Percentiles rank a stretch among this genome's conserved stretches.
Conservation (phyloP, 2,113 vertebrate genomes). For the Percina caprodes region DNA sequence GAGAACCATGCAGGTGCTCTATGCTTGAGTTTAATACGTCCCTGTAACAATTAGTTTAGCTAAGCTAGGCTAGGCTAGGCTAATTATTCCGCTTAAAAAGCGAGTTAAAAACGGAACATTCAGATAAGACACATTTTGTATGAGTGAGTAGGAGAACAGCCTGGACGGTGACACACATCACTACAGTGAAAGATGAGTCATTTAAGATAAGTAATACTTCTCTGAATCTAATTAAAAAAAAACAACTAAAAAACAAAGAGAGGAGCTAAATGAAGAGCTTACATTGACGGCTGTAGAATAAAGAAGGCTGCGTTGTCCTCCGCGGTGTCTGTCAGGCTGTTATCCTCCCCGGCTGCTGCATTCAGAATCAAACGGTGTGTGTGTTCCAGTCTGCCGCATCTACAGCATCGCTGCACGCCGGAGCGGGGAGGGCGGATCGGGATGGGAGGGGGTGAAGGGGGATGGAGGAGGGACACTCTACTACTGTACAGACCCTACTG, state of each 20-base stretch:
- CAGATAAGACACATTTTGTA: neutral
- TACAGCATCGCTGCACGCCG: conserved; percentile 37
- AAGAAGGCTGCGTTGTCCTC: conserved; percentile 16
- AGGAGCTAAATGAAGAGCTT: conserved; percentile 7
- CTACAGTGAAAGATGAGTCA: neutral
- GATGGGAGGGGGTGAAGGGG: neutral
- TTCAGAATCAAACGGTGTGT: conserved; percentile 25
- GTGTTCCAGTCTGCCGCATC: conserved; percentile 45
- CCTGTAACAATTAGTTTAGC: neutral
- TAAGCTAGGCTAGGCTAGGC: neutral
- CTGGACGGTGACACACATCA: conserved; percentile 9
- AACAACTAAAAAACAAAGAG: too few species aligned
- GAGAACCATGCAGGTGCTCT: too few species aligned
- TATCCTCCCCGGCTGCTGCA: conserved; percentile 49
- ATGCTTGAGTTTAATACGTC: neutral
- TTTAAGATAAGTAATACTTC: neutral
- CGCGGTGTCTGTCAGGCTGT: conserved; percentile 35
- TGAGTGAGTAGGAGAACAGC: neutral
- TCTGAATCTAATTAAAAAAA: neutral
- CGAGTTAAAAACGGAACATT: neutral
- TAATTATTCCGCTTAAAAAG: neutral
- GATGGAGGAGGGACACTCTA: conserved; percentile 4
- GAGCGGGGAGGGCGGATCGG: conserved; percentile 18
- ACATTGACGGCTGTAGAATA: conserved; percentile 22
- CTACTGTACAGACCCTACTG: conserved; percentile 21